phyloP scores from a whole-genome alignment of 2,888 invertebrate species.

The Notodonta dromedarius region DNA sequence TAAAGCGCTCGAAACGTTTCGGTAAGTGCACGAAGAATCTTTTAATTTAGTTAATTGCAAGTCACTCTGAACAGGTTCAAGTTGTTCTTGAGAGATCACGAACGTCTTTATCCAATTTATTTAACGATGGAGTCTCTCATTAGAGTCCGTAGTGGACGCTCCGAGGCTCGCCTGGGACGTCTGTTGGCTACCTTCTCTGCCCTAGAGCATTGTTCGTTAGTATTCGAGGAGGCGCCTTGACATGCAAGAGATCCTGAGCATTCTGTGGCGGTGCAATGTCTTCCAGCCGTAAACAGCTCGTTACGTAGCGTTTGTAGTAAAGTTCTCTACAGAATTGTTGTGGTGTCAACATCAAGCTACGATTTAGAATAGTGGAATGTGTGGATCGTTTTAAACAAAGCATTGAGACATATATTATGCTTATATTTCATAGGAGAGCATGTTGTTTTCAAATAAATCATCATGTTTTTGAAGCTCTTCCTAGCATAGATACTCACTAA shows the following conservation, averaged over 20 bases:
- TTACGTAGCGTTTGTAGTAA: slow-evolving; percentile 33
- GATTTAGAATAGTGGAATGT: slow-evolving; percentile 19
- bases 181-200: slow-evolving; percentile 61
- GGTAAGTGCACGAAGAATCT: slow-evolving; percentile 79
- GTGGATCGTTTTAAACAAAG: slow-evolving; percentile 6
- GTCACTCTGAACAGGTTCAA: slow-evolving; percentile 79
- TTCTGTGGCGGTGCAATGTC: slow-evolving; percentile 40
- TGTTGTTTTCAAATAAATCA: too few relatives aligned
- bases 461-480: too few relatives aligned
- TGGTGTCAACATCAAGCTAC: slow-evolving; percentile 22
- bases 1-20: slow-evolving; percentile 65
- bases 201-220: slow-evolving; percentile 65
- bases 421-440: too few relatives aligned
- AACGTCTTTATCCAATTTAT: slow-evolving; percentile 84
- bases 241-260: slow-evolving; percentile 39
- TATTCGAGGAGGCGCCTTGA: slow-evolving; percentile 40
- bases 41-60: slow-evolving; percentile 84
- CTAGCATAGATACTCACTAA: too few relatives aligned
- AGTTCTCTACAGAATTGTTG: slow-evolving; percentile 35
- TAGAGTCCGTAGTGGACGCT: slow-evolving; percentile 72
- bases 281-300: slow-evolving; percentile 51
- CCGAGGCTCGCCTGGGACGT: slow-evolving; percentile 44
- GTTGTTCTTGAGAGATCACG: slow-evolving; percentile 82
- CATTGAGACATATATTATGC: too few relatives aligned
- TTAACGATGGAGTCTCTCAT: slow-evolving; percentile 82